Base-by-base conservation (phyloP, 1,140 invertebrate genomes). In the Daktulosphaira vitifoliae region DNA sequence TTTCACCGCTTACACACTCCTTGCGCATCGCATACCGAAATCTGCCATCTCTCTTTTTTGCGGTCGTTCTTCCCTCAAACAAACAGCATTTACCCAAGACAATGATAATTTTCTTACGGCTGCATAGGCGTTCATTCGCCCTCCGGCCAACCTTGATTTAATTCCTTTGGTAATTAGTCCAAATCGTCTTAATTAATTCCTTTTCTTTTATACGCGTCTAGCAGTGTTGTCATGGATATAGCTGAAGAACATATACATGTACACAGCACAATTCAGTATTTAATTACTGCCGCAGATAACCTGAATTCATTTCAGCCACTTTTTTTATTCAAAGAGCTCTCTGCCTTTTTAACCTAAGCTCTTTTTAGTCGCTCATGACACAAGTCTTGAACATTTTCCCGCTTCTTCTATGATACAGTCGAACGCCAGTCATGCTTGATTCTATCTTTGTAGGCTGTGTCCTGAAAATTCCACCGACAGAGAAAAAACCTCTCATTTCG, bases 141-240 rank as follows among this genome's bases (percentile, higher is more conserved):
- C 38, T 18, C 44, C n/a, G 56, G 42, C 18, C n/a, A n/a, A n/a
- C n/a, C n/a, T n/a, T n/a, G n/a, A n/a, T n/a, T n/a, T n/a, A n/a
- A n/a, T n/a, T n/a, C n/a, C n/a, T n/a, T n/a, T n/a, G 56, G 42
- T 62, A 62, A 62, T 62, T 62, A 62, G 56, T 22, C 22, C 44
- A 25, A 62, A 62, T 62, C 56, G 56, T 46, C 56, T 62, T 62
- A 62, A 62, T 62, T 62, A 62, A 62, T 62, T 62, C 42, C 54
- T 48, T 56, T 62, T 62, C 23, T 16, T 62, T 62, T 48, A 46
- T 62, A 29, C 25, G 39, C 26, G 22, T 46, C 46, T 20, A 46
- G 56, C 42, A 54, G 52, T 54, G 33, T 23, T 54, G 37, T 29
- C 52, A 54, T 37, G 23, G n/a, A 18, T 29, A 18, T 23, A 51